Evolutionary conservation across 2,797 vertebrate species (phyloP), one percentile per base, ranked within the genome.

Genomic region (Bradypodion pumilum): DNA sequence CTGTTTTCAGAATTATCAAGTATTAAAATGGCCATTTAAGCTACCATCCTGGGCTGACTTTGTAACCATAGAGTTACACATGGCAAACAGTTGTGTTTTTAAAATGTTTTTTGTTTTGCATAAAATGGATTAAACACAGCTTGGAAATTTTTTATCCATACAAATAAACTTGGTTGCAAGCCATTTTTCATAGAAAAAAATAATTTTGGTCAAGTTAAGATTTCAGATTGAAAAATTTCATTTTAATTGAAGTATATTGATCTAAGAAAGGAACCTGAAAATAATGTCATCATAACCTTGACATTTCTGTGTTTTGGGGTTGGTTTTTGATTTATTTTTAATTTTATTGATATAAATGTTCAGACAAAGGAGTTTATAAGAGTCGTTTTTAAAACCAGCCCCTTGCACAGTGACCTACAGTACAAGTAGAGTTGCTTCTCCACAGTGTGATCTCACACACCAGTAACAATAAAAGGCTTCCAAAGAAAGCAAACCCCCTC

Each of bases 41-140:
- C 42, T 21, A 9, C 40, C n/a, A 62, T 35, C 63, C 63, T 81
- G 25, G 29, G 40, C n/a, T 75, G 70, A 37, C 37, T 74, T 74
- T 56, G 37, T 44, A 79, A 40, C 29, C 27, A 73, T 66, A 66
- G 32, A 63, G 35, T 7, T 66, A 65, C 15, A n/a, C 13, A 37
- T 32, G 5, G n/a, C 63, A 66, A 44, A 79, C 44, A 84, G 27
- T 19, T 66, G 23, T 44, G n/a, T 3, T 46, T 84, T 21, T 10
- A 59, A 52, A 42, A 59, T 49, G 52, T 68, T 80, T 74, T 72
- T 46, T 44, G 2, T 66, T 83, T 75, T 83, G 62, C 59, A 83
- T 59, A 77, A 49, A 46, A 19, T 49, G 15, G 16, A 29, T 74
- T 66, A 60, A 81, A 46, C 15, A n/a, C 49, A 75, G n/a, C 13